These are phyloP conservation scores for Mesitornis unicolor DNA, from an alignment of 2,113 vertebrate species.

Conservation along the genomic window DNA sequence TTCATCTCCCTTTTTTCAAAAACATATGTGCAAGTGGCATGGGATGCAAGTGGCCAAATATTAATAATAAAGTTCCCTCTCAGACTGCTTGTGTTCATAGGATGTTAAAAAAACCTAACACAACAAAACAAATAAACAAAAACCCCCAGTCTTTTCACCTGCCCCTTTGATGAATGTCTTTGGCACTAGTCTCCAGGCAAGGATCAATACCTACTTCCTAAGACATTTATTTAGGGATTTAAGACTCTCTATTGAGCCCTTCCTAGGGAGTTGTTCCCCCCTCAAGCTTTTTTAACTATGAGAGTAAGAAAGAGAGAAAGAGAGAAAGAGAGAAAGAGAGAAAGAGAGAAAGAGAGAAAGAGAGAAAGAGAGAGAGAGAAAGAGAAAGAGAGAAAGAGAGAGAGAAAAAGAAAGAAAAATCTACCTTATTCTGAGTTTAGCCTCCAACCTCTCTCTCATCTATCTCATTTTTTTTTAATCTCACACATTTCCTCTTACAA, in stretches of 20 bases:
- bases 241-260: slow-evolving; percentile 14
- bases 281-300: neutral
- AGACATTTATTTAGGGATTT: slow-evolving; percentile 58
- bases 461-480: neutral
- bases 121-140: neutral
- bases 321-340: too few species aligned
- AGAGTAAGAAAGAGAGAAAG: too few species aligned
- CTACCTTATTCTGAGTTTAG: neutral
- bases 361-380: neutral
- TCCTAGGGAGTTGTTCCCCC: neutral
- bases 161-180: slow-evolving; percentile 54
- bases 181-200: neutral
- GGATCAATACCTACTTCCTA: slow-evolving; percentile 62
- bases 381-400: neutral
- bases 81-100: slow-evolving; percentile 7
- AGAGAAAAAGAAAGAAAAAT: neutral
- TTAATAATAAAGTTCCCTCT: neutral
- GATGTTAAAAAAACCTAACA: neutral
- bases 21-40: neutral
- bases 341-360: too few species aligned
- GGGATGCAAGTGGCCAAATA: neutral
- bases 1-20: neutral
- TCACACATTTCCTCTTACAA: neutral
- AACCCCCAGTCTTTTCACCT: neutral
- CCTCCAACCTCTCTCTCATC: neutral